Conservation (phyloP, 2,797 vertebrate species). For the Pantherophis alleghaniensis region DNA sequence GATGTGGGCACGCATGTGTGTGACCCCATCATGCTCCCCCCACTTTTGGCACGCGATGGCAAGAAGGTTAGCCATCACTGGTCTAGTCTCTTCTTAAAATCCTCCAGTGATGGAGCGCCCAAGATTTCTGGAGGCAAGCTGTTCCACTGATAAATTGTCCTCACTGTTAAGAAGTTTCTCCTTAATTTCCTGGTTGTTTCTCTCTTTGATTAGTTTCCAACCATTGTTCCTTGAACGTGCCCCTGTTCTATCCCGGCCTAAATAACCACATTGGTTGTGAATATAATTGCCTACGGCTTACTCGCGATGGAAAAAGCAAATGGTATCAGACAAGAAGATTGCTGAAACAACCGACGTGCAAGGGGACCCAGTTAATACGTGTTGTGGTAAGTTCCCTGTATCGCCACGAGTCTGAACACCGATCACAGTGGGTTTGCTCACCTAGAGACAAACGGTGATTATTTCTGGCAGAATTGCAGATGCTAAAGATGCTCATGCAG, state of each 20-base stretch:
- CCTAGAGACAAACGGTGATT: background rate
- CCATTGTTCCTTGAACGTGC: background rate
- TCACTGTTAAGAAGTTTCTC: too few species aligned
- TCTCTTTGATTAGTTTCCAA: too few species aligned
- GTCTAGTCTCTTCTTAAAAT: too few species aligned
- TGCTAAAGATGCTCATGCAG: constrained; percentile 28
- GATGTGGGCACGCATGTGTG: too few species aligned
- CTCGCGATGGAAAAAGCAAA: background rate
- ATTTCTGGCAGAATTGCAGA: constrained; percentile 13
- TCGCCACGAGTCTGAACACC: background rate
- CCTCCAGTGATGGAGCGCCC: too few species aligned
- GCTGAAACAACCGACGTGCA: background rate
- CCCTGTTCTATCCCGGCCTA: background rate
- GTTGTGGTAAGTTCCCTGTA: background rate
- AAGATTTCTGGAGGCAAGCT: too few species aligned
- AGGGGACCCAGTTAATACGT: constrained; percentile 17
- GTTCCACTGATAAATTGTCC: too few species aligned
- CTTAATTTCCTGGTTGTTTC: too few species aligned
- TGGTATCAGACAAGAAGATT: background rate
- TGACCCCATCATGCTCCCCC: too few species aligned
- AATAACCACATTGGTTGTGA: background rate
- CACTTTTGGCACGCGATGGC: too few species aligned
- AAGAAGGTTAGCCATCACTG: too few species aligned
- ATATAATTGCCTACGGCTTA: background rate
- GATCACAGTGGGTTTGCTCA: background rate